Evolutionary conservation across 2,888 invertebrate species (phyloP).

Genomic region (Drosophila anomelani): DNA sequence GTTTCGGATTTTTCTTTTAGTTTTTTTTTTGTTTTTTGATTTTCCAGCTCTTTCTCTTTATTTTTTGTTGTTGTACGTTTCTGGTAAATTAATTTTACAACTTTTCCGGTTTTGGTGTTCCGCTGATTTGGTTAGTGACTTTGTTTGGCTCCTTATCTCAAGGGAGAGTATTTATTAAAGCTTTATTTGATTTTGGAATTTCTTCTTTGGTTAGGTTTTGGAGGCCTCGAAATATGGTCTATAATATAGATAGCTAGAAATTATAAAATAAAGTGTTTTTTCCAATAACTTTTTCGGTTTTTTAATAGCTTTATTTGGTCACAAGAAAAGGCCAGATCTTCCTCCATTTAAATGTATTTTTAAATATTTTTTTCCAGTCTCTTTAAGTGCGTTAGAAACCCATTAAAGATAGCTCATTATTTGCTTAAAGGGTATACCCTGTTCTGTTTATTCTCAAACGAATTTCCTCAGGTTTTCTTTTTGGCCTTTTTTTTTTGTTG

Average conservation of each 20-base stretch:
- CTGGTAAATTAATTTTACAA: constrained; percentile 77
- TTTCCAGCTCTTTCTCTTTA: constrained; percentile 1
- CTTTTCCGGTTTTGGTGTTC: constrained; percentile 36
- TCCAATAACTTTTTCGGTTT: background rate
- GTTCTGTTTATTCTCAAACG: constrained; percentile 14
- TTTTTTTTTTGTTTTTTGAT: background rate
- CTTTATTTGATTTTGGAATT: background rate
- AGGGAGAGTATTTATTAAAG: background rate
- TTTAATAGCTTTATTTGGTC: background rate
- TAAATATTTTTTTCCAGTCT: background rate
- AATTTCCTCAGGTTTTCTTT: constrained; percentile 11
- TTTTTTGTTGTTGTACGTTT: constrained; percentile 47
- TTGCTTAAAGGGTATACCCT: constrained; percentile 29
- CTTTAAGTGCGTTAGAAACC: background rate
- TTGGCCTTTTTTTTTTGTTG: constrained; percentile 10
- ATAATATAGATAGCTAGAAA: background rate
- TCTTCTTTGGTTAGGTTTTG: background rate
- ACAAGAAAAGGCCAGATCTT: background rate
- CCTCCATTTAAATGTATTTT: background rate
- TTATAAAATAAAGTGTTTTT: background rate
- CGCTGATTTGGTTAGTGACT: constrained; percentile 20
- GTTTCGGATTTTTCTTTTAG: constrained; percentile 29
- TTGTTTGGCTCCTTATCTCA: constrained; percentile 2
- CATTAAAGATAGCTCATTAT: no score
- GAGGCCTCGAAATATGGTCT: background rate